phyloP scores from a whole-genome alignment of 2,888 invertebrate genomes.

The Dione vanillae region DNA sequence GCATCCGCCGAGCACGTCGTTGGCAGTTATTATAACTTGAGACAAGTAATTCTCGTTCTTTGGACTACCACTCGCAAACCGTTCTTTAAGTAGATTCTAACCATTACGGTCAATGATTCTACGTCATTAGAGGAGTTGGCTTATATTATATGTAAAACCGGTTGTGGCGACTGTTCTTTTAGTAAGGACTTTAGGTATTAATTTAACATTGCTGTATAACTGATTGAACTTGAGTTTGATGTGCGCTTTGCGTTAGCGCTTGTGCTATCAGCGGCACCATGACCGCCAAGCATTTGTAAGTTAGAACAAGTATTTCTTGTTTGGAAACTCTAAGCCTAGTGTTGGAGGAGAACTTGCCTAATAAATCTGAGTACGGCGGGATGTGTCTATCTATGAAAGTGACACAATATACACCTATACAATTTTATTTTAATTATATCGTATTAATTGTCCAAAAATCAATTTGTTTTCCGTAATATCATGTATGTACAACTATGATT shows the following conservation, averaged over 20 bases:
- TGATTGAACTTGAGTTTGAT: conserved; percentile 40
- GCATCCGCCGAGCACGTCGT: conserved; percentile 48
- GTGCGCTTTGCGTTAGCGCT: conserved; percentile 20
- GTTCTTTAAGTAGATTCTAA: conserved; percentile 27
- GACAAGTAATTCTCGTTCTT: conserved; percentile 62
- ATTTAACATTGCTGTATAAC: conserved; percentile 21
- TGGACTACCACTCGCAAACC: conserved; percentile 51
- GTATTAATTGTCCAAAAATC: too few relatives aligned
- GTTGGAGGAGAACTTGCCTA: conserved; percentile 2
- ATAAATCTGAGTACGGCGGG: neutral
- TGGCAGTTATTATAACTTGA: conserved; percentile 53
- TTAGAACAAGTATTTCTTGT: conserved; percentile 62
- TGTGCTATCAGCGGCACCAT: conserved; percentile 46
- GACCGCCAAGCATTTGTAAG: conserved; percentile 51
- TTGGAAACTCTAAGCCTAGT: conserved; percentile 38
- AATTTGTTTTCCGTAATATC: too few relatives aligned
- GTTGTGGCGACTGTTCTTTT: conserved; percentile 14
- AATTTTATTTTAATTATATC: neutral
- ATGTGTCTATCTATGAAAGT: neutral
- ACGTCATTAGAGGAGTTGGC: conserved; percentile 17
- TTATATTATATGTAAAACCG: conserved; percentile 27
- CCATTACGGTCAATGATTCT: conserved; percentile 18
- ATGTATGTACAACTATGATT: too few relatives aligned
- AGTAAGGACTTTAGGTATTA: conserved; percentile 26
- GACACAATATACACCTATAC: neutral